These are phyloP conservation scores for Amitus sp. DNA, from an alignment of 2,888 invertebrate species.

Conservation along the genomic window DNA sequence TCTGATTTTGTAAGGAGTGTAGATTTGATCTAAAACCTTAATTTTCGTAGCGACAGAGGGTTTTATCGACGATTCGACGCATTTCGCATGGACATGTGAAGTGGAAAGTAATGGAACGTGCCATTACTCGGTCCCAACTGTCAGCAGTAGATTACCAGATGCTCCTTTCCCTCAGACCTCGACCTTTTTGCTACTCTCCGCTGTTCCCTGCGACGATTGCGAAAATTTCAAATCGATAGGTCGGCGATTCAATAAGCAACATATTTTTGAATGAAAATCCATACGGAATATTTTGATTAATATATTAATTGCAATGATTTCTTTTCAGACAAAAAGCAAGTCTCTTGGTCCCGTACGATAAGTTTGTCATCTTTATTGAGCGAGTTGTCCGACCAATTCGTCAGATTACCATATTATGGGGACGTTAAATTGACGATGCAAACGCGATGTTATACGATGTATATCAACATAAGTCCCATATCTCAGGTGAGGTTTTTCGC, in stretches of 20 bases:
- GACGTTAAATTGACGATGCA: conserved; percentile 70
- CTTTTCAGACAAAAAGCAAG: conserved; percentile 31
- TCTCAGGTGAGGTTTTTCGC: conserved; percentile 67
- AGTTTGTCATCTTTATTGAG: conserved; percentile 46
- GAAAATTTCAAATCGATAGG: conserved; percentile 19
- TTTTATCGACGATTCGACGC: conserved; percentile 57
- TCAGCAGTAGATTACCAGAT: conserved; percentile 65
- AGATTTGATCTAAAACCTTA: background rate
- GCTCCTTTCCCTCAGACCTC: conserved; percentile 43
- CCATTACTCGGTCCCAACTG: conserved; percentile 79
- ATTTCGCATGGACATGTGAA: conserved; percentile 73
- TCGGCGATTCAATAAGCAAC: too few relatives aligned
- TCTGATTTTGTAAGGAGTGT: too few relatives aligned
- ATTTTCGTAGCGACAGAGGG: conserved; percentile 31
- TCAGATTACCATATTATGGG: conserved; percentile 71
- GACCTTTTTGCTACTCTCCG: conserved; percentile 47
- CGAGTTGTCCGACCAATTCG: conserved; percentile 67
- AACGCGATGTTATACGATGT: conserved; percentile 67
- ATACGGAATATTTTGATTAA: too few relatives aligned
- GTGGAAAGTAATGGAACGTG: conserved; percentile 69
- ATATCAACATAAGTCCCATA: conserved; percentile 69
- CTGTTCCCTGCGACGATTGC: conserved; percentile 27
- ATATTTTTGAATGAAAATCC: too few relatives aligned
- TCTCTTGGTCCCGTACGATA: conserved; percentile 55
- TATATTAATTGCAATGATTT: conserved; percentile 11